A percentile compares a stretch with the other conserved stretches of the same genome.
These are phyloP conservation scores for Sycobia sp. DNA, from an alignment of 1,140 invertebrate species.

Conservation along the genomic window DNA sequence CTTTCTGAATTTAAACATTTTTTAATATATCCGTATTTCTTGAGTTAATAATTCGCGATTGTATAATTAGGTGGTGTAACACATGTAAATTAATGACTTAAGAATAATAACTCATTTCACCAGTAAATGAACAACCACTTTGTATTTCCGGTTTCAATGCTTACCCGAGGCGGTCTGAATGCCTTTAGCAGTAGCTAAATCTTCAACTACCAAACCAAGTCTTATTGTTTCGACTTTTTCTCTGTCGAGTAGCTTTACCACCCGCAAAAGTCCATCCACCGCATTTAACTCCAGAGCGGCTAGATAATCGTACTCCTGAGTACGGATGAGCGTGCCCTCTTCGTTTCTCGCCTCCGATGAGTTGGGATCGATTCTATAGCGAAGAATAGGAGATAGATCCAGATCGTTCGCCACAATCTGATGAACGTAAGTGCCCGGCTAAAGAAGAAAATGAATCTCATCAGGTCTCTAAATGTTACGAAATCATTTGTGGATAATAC, in stretches of 20 bases:
- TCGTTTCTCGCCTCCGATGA: slow-evolving; percentile 80
- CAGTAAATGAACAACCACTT: too few species aligned
- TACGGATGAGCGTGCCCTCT: slow-evolving; percentile 73
- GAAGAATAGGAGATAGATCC: slow-evolving; percentile 76
- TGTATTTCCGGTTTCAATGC: too few species aligned
- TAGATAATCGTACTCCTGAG: slow-evolving; percentile 74
- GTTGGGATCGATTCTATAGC: slow-evolving; percentile 74
- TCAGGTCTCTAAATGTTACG: not conserved
- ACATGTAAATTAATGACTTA: too few species aligned
- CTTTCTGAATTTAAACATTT: too few species aligned
- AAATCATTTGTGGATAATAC: too few species aligned
- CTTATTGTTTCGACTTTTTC: slow-evolving; percentile 83
- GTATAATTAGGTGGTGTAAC: too few species aligned
- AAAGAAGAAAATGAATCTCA: slow-evolving; percentile 26
- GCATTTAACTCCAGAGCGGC: slow-evolving; percentile 76
- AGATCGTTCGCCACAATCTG: slow-evolving; percentile 77
- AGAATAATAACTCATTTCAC: too few species aligned
- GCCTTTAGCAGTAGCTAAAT: slow-evolving; percentile 78
- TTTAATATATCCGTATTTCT: too few species aligned
- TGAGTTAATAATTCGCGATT: too few species aligned
- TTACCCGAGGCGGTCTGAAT: slow-evolving; percentile 76
- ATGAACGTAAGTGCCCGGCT: slow-evolving; percentile 75
- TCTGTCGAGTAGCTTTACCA: slow-evolving; percentile 74
- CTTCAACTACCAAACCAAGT: slow-evolving; percentile 79
- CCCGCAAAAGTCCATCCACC: slow-evolving; percentile 73